These are phyloP conservation scores for Neopelma chrysocephalum DNA, from an alignment of 2,797 vertebrate genomes.

Conservation along the genomic window DNA sequence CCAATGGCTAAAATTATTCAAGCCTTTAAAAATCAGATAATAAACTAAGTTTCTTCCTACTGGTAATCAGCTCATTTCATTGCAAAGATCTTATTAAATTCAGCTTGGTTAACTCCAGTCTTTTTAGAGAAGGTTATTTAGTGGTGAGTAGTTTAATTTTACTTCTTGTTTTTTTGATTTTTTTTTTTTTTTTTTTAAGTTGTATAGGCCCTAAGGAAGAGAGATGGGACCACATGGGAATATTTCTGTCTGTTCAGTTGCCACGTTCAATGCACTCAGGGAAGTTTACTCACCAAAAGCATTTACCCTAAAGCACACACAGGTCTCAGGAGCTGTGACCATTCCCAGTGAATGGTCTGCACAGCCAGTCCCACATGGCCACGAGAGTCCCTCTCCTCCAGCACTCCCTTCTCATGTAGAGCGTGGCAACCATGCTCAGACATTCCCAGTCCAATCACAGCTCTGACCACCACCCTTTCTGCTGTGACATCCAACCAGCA, in stretches of 20 bases:
- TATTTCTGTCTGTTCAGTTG: not conserved
- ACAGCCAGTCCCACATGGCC: not conserved
- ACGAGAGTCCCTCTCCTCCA: not conserved
- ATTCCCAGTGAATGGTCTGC: accelerated
- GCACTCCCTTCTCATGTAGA: accelerated
- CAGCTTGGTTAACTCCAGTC: constrained; percentile 64
- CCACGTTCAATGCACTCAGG: not conserved
- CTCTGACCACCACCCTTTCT: not conserved
- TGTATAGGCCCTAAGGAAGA: not conserved
- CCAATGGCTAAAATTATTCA: constrained; percentile 59
- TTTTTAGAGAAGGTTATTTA: constrained; percentile 51
- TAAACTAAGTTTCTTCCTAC: constrained; percentile 60
- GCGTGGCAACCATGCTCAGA: not conserved
- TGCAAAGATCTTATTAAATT: constrained; percentile 63
- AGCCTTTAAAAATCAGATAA: constrained; percentile 63
- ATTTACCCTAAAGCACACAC: not conserved
- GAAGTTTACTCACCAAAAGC: not conserved
- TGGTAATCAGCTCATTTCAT: constrained; percentile 62
- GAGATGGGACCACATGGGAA: not conserved
- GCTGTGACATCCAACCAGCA: not conserved
- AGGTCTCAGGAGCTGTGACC: not conserved
- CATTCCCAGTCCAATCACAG: not conserved
- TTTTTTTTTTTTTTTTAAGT: not conserved
- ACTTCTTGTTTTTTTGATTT: not conserved
- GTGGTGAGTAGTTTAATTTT: constrained; percentile 8